These are phyloP conservation scores for Sipha flava DNA, from an alignment of 1,140 invertebrate genomes.

Conservation along the genomic window DNA sequence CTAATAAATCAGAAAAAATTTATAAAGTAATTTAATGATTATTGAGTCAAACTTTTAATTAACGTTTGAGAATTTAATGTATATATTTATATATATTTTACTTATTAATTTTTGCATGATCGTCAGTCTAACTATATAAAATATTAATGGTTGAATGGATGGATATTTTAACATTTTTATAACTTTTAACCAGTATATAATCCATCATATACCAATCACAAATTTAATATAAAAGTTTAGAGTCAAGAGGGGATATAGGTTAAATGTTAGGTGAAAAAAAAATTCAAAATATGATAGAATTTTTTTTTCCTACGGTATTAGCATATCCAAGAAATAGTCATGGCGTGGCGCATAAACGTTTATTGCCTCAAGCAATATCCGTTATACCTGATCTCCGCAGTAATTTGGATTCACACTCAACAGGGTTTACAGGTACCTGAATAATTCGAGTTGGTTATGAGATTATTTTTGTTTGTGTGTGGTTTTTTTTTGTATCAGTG, in stretches of 20 bases:
- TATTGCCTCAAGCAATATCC: constrained; percentile 64
- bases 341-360: constrained; percentile 72
- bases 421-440: constrained; percentile 32
- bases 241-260: background rate
- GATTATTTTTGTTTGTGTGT: background rate
- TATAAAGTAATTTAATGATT: no score
- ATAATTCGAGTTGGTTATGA: background rate
- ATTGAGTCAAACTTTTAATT: no score
- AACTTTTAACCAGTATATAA: no score
- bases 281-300: background rate
- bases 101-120: background rate
- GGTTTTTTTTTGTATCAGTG: background rate
- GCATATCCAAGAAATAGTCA: constrained; percentile 58
- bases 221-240: background rate
- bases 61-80: no score
- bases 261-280: background rate
- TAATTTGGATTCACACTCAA: constrained; percentile 44
- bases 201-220: background rate
- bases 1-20: no score
- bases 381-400: constrained; percentile 78
- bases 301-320: constrained; percentile 32
- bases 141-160: background rate
- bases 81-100: no score
- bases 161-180: background rate
- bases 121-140: background rate